Conservation (phyloP, 37 sponge, comb jelly and placozoan species). For the Oopsacas minuta region DNA sequence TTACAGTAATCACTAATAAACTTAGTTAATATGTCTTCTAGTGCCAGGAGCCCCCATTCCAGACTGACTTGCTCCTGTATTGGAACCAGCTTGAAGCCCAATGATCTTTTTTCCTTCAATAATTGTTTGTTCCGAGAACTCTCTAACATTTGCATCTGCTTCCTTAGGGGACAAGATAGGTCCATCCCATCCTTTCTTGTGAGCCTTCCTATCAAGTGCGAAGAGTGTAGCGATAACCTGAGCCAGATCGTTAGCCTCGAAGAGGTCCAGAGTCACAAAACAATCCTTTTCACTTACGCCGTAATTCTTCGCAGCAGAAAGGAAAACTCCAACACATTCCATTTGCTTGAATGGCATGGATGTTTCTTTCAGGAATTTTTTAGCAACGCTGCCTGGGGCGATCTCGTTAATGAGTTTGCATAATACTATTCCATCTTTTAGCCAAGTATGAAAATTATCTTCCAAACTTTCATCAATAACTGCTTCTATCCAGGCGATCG, state of each 20-base stretch:
- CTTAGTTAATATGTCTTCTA: neutral
- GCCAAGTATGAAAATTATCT: conserved; percentile 28
- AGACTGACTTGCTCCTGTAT: conserved; percentile 20
- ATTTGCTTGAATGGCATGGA: conserved; percentile 34
- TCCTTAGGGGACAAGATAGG: conserved; percentile 41
- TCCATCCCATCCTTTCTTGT: conserved; percentile 35
- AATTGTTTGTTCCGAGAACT: conserved; percentile 28
- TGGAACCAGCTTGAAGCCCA: conserved; percentile 51
- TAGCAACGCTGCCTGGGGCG: conserved; percentile 15
- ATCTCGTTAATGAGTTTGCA: conserved; percentile 36
- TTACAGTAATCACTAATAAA: too few species aligned
- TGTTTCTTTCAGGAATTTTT: conserved; percentile 23
- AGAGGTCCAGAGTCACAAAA: conserved; percentile 42
- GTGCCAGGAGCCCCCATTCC: conserved; percentile 1
- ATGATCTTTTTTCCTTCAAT: conserved; percentile 31
- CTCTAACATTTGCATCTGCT: conserved; percentile 32
- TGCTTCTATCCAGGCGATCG: conserved; percentile 43
- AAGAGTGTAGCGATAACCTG: conserved; percentile 34
- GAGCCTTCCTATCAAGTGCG: conserved; percentile 41
- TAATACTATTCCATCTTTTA: conserved; percentile 42
- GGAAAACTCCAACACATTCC: conserved; percentile 34
- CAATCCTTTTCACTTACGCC: conserved; percentile 39
- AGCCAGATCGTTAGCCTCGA: conserved; percentile 21
- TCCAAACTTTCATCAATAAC: conserved; percentile 28
- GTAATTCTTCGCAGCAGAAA: conserved; percentile 21